Evolutionary conservation across 1,140 invertebrate genomes (phyloP).

Genomic region (Drusus annulatus): DNA sequence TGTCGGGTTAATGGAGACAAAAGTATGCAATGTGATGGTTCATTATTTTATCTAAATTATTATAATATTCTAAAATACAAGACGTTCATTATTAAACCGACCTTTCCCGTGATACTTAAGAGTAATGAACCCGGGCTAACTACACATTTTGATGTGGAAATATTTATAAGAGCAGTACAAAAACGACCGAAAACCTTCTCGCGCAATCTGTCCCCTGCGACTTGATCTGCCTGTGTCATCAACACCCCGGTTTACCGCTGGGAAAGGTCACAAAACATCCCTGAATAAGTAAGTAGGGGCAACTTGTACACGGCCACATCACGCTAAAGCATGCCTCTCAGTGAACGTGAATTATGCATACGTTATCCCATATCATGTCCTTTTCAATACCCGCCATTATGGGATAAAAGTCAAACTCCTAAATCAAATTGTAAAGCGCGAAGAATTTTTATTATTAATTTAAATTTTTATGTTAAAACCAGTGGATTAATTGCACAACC

Average conservation of each 20-base stretch:
- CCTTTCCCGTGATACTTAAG: no score
- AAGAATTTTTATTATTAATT: no score
- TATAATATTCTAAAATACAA: no score
- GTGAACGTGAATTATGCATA: constrained; percentile 24
- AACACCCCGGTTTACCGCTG: constrained; percentile 25
- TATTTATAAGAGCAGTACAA: constrained; percentile 11
- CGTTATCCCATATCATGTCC: constrained; percentile 16
- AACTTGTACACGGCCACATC: constrained; percentile 17
- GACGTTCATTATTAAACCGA: no score
- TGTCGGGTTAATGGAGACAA: no score
- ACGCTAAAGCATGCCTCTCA: constrained; percentile 15
- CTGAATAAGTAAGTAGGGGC: constrained; percentile 22
- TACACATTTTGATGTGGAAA: neutral
- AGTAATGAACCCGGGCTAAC: no score
- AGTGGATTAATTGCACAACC: no score
- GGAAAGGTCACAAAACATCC: constrained; percentile 28
- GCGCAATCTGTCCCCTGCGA: constrained; percentile 7
- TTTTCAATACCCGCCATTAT: constrained; percentile 15
- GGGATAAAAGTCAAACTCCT: neutral
- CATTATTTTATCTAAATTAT: no score
- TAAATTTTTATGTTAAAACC: no score
- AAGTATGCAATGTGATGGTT: no score
- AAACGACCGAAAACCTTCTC: neutral
- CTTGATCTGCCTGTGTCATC: constrained; percentile 5
- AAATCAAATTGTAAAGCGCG: no score